Percentiles rank a stretch among this genome's conserved stretches.
Evolutionary conservation across 1,140 invertebrate genomes (phyloP).

Genomic region (Bombus vancouverensis): DNA sequence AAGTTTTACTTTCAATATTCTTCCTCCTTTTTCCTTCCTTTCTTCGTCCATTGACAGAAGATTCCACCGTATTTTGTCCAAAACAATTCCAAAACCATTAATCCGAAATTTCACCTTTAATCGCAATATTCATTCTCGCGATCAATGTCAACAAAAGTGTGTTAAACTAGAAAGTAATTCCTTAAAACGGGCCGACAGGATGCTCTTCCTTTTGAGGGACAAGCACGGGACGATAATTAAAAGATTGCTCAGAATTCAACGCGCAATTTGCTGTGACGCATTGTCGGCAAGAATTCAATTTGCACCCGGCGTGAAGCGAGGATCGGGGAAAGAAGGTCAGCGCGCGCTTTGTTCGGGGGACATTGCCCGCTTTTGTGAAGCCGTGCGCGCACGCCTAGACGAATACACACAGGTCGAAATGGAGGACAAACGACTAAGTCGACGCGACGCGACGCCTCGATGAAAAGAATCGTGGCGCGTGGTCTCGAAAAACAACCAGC

Average conservation of each 20-base stretch:
- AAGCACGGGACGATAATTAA: slow-evolving; percentile 21
- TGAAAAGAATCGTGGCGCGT: slow-evolving; percentile 11
- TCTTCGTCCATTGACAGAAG: neutral
- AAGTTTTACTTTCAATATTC: neutral
- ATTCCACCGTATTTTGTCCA: neutral
- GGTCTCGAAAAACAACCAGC: too few species aligned
- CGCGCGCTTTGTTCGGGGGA: slow-evolving; percentile 23
- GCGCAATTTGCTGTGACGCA: slow-evolving; percentile 23
- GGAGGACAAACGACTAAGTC: neutral
- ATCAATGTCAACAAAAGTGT: neutral
- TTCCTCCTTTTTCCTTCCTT: neutral
- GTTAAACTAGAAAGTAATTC: neutral
- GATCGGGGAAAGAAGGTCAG: slow-evolving; percentile 33
- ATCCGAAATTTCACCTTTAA: too few species aligned
- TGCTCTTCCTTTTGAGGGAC: too few species aligned
- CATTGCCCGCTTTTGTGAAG: slow-evolving; percentile 32
- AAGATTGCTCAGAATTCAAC: slow-evolving; percentile 30
- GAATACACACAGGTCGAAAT: neutral
- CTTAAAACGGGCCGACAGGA: neutral
- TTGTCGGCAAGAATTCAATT: slow-evolving; percentile 47
- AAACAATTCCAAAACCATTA: neutral
- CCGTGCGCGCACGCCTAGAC: neutral
- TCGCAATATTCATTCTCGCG: neutral
- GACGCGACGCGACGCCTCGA: neutral
- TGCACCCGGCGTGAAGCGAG: neutral